phyloP scores from a whole-genome alignment of 2,113 vertebrate genomes.

The Eretmochelys imbricata region DNA sequence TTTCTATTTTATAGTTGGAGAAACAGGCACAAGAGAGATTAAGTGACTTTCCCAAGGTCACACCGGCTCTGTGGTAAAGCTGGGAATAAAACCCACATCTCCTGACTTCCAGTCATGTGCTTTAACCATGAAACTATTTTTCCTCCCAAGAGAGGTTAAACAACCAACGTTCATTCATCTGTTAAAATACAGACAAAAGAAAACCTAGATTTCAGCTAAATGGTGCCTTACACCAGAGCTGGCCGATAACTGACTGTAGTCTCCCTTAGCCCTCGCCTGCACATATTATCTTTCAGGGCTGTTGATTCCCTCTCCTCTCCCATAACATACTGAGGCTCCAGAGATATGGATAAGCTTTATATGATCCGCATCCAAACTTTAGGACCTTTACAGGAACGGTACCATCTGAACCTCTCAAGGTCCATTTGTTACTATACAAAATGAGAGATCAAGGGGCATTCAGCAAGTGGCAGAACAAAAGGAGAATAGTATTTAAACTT shows the following conservation, averaged over 20 bases:
- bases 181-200: background rate
- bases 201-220: background rate
- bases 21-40: background rate
- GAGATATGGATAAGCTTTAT: background rate
- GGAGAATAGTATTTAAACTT: background rate
- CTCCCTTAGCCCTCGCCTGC: background rate
- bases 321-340: background rate
- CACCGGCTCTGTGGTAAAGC: background rate
- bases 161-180: background rate
- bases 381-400: background rate
- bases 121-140: background rate
- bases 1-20: background rate
- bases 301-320: background rate
- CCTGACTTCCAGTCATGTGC: background rate
- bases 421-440: background rate
- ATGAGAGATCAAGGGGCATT: background rate
- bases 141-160: background rate
- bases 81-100: background rate
- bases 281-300: fast-evolving
- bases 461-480: fast-evolving
- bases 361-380: background rate
- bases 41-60: background rate
- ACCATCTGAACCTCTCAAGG: background rate
- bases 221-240: background rate
- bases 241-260: background rate